phyloP scores from a whole-genome alignment of 1,140 invertebrate genomes.

The silkworm (Bombyx mori) region DNA sequence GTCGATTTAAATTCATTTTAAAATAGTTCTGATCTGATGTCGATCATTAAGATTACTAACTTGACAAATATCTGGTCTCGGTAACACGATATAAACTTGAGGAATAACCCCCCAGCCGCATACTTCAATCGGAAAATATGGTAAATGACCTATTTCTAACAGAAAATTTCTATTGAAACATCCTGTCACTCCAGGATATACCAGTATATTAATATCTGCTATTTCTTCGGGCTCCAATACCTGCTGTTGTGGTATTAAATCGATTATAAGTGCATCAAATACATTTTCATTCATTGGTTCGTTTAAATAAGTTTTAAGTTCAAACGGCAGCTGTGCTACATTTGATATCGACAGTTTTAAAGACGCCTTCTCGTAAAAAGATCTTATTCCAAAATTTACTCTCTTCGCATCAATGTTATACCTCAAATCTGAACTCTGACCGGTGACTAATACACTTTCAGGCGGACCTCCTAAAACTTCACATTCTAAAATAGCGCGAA shows the following conservation, averaged over 20 bases:
- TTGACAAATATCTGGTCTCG: constrained; percentile 29
- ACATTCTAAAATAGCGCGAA: constrained; percentile 50
- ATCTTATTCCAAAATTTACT: constrained; percentile 59
- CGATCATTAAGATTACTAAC: constrained; percentile 26
- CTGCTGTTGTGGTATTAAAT: constrained; percentile 40
- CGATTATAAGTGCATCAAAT: constrained; percentile 41
- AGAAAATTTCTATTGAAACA: constrained; percentile 48
- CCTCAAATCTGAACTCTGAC: constrained; percentile 51
- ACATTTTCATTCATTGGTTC: constrained; percentile 37
- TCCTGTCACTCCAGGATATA: constrained; percentile 50
- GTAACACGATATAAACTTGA: constrained; percentile 49
- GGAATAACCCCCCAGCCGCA: constrained; percentile 61
- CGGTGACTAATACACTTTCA: constrained; percentile 44
- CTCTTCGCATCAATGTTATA: constrained; percentile 42
- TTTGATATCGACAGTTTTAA: constrained; percentile 46
- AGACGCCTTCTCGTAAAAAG: constrained; percentile 51
- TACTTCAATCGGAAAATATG: constrained; percentile 49
- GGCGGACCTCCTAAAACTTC: constrained; percentile 54
- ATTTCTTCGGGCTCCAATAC: constrained; percentile 39
- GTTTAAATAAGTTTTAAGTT: constrained; percentile 53
- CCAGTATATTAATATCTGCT: constrained; percentile 36
- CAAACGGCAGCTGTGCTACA: constrained; percentile 42
- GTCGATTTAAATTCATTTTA: background rate
- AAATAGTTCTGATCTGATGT: background rate
- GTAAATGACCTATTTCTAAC: constrained; percentile 53